Base-by-base conservation (phyloP, 2,113 vertebrate genomes). In the Lophochroa leadbeateri region DNA sequence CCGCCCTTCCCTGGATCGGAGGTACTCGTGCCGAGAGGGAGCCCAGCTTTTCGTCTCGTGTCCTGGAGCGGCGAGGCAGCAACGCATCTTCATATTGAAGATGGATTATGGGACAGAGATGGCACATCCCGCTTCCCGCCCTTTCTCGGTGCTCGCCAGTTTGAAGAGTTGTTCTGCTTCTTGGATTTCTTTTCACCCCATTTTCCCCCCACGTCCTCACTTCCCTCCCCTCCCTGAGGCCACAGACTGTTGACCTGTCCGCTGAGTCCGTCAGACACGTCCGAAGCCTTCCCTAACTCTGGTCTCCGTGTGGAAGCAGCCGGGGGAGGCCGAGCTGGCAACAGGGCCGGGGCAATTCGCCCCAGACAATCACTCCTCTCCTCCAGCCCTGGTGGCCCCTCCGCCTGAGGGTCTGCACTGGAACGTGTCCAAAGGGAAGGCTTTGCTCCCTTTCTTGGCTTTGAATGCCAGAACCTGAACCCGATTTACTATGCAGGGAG, bases 31-130 rank as follows among this genome's bases (percentile, higher is more conserved):
- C 91, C 77, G 75, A 96, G 97, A 97, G 96, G 96, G 93, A 95
- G 71, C 97, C 94, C 92, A 80, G 96, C 90, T 92, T 91, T 94
- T 86, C 47, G 88, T 93, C 95, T 89, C 11, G 46, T 84, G 84
- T 94, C 93, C 92, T 94, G 97, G 96, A 97, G 97, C 70, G 77
- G 97, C 82, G 94, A 97, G 97, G 97, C 97, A 98, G 98, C 96
- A 96, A 95, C 97, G 89, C 98, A 95, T 99, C 99, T 99, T 99
- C 99, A 99, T 99, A 99, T 99, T 99, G 99, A 99, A 99, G 99
- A 98, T 98, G 98, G 97, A 98, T 99, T 99, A 99, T 98, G 97
- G 97, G 98, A 98, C 97, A 96, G 96, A 95, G 92, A 96, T 77
- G 90, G 88, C 90, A 80, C 91, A 86, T 91, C 95, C 95, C 39